phyloP scores from a whole-genome alignment of 2,113 vertebrate genomes.

The Anarrhichthys ocellatus region DNA sequence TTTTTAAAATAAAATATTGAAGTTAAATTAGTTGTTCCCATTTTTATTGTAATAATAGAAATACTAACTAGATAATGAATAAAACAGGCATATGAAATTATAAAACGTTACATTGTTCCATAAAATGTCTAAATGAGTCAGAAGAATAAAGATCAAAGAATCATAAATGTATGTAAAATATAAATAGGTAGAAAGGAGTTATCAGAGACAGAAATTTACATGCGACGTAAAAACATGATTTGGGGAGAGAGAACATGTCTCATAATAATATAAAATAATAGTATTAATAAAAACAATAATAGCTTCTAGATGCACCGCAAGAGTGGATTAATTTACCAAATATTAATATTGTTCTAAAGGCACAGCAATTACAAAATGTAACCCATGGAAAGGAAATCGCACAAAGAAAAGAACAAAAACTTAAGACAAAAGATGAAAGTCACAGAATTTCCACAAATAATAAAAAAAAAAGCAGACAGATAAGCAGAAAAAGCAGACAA shows the following conservation, averaged over 20 bases:
- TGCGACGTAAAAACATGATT: neutral
- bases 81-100: neutral
- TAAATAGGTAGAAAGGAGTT: neutral
- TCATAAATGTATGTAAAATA: conserved; percentile 6
- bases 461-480: neutral
- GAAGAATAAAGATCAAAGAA: neutral
- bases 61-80: neutral
- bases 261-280: neutral
- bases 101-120: conserved; percentile 11
- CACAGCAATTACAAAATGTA: conserved; percentile 6
- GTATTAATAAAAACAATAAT: neutral
- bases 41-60: conserved; percentile 25
- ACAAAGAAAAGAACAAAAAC: conserved; percentile 3
- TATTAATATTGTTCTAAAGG: conserved; percentile 21
- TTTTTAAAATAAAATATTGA: neutral
- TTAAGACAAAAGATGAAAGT: neutral
- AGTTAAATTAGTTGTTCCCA: neutral
- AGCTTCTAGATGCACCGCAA: neutral
- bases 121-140: neutral
- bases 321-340: neutral
- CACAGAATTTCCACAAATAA: neutral
- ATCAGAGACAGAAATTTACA: neutral
- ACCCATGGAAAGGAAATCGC: neutral
- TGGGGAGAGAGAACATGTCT: neutral
- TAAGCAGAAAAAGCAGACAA: neutral